These are phyloP conservation scores for Enteromius paludinosus DNA, from an alignment of 2,797 vertebrate genomes.

Conservation along the genomic window DNA sequence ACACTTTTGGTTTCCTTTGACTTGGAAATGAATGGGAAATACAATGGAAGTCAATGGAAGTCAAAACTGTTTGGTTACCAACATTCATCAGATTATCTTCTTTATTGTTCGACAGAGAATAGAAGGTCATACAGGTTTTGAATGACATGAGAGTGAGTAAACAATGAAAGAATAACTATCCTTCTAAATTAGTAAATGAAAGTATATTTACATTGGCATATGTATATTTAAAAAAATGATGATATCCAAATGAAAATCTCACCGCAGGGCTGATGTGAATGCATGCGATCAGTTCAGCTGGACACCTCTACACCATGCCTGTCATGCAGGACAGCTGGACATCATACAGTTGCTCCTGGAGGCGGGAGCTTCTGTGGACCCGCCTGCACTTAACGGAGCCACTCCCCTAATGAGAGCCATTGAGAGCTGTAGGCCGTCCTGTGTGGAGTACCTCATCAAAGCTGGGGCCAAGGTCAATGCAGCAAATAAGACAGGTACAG, in stretches of 20 bases:
- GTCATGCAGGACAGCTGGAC: constrained; percentile 85
- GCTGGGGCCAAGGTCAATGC: constrained; percentile 80
- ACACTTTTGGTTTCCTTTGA: background rate
- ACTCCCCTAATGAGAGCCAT: constrained; percentile 93
- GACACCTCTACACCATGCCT: constrained; percentile 93
- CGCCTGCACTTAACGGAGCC: constrained; percentile 77
- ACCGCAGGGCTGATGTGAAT: constrained; percentile 29
- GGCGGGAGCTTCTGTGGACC: constrained; percentile 82
- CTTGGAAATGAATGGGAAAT: background rate
- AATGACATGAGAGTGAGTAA: background rate
- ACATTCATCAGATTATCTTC: background rate
- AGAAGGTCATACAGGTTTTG: background rate
- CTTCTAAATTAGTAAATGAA: background rate
- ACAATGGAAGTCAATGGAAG: background rate
- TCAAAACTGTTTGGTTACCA: background rate
- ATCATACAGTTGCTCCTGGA: constrained; percentile 83
- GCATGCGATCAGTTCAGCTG: constrained; percentile 89
- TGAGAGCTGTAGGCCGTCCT: constrained; percentile 81
- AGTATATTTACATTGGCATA: background rate
- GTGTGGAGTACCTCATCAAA: constrained; percentile 87
- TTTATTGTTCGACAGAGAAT: background rate
- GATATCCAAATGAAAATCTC: background rate
- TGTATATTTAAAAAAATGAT: background rate
- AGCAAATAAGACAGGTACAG: constrained; percentile 85
- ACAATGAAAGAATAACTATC: background rate